These are phyloP conservation scores for Paraplagusia blochii DNA, from an alignment of 2,113 vertebrate genomes.

Conservation along the genomic window DNA sequence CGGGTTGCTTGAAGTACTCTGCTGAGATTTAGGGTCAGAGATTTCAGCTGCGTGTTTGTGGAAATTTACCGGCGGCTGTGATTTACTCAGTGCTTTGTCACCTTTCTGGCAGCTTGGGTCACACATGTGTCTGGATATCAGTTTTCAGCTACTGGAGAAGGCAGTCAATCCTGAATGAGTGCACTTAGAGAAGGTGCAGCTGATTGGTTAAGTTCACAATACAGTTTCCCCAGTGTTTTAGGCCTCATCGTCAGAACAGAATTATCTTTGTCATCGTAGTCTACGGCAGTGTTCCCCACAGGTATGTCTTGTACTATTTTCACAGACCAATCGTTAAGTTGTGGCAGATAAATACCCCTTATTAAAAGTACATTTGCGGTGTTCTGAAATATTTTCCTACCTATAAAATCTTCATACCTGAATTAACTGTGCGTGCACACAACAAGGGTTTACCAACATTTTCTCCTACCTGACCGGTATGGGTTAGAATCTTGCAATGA, in stretches of 20 bases:
- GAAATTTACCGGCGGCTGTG: constrained; percentile 27
- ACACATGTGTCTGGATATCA: constrained; percentile 18
- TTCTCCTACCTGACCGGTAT: too few relatives aligned
- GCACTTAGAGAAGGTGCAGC: not conserved
- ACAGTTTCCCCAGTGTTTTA: not conserved
- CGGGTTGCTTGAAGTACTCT: not conserved
- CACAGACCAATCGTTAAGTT: too few relatives aligned
- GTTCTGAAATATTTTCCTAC: too few relatives aligned
- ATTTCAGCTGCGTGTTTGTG: constrained; percentile 16
- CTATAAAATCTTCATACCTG: too few relatives aligned
- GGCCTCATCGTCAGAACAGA: not conserved
- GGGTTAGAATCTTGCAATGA: too few relatives aligned
- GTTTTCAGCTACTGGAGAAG: constrained; percentile 8
- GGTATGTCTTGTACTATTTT: too few relatives aligned
- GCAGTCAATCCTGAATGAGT: constrained; percentile 20
- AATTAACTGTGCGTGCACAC: too few relatives aligned
- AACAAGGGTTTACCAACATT: too few relatives aligned
- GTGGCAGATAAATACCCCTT: too few relatives aligned
- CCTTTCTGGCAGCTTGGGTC: constrained; percentile 52
- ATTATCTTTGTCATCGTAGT: too few relatives aligned
- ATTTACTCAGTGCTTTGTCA: not conserved
- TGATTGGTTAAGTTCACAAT: not conserved
- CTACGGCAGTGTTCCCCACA: too few relatives aligned
- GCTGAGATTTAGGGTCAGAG: not conserved
- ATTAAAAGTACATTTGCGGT: too few relatives aligned